Percentiles rank a stretch among this genome's conserved stretches.
These are phyloP conservation scores for Perdita meconis DNA, from an alignment of 2,888 invertebrate species.

Conservation along the genomic window DNA sequence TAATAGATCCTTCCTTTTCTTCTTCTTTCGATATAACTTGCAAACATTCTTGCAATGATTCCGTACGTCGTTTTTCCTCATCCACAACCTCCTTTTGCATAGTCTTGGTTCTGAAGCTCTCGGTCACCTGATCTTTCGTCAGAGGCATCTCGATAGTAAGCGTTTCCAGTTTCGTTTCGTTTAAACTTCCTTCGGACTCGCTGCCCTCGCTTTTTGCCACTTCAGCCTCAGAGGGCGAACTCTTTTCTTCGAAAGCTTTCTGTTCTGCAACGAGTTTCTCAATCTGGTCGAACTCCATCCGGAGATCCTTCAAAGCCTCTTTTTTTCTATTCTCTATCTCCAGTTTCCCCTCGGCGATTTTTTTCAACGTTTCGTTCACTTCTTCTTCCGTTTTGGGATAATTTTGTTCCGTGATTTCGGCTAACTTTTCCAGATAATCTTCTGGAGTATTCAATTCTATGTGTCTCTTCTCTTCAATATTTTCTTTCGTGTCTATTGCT, in stretches of 20 bases:
- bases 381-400: constrained; percentile 56
- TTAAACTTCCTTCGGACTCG: constrained; percentile 34
- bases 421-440: constrained; percentile 43
- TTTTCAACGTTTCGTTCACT: constrained; percentile 59
- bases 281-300: constrained; percentile 58
- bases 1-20: constrained; percentile 1
- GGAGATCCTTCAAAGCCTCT: constrained; percentile 63
- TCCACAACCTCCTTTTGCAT: constrained; percentile 1
- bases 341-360: constrained; percentile 69
- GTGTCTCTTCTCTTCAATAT: neutral
- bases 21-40: constrained; percentile 20
- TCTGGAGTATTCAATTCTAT: neutral
- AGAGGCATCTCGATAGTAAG: constrained; percentile 56
- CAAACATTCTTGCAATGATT: constrained; percentile 47
- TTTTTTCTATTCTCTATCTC: constrained; percentile 68
- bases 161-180: constrained; percentile 4
- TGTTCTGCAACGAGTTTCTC: constrained; percentile 42
- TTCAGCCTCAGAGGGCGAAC: neutral
- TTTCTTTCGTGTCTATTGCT: neutral
- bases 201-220: neutral
- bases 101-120: constrained; percentile 50
- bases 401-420: constrained; percentile 34
- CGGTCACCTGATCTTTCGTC: constrained; percentile 60
- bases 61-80: constrained; percentile 33
- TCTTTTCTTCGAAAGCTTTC: constrained; percentile 13